phyloP scores from a whole-genome alignment of 2,888 invertebrate species.

The Timandra comae region DNA sequence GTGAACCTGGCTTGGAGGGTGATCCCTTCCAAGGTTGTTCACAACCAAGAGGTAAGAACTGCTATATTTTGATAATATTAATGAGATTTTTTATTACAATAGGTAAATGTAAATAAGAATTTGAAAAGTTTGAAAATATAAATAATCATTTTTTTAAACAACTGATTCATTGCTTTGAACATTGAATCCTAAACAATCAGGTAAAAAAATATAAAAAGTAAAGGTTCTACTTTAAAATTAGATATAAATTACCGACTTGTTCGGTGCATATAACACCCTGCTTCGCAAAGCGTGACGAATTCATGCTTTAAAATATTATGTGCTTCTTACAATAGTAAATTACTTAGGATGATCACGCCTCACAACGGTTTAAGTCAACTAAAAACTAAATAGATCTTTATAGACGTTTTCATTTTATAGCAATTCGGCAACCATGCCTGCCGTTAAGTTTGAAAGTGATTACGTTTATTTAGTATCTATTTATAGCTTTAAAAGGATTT shows the following conservation, averaged over 20 bases:
- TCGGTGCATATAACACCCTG: constrained; percentile 60
- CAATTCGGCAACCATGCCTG: constrained; percentile 67
- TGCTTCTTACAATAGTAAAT: constrained; percentile 48
- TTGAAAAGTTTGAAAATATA: no score
- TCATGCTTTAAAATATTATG: constrained; percentile 59
- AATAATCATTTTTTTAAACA: no score
- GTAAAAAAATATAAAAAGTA: background rate
- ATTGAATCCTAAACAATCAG: no score
- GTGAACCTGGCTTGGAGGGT: constrained; percentile 77
- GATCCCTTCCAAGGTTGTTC: constrained; percentile 79
- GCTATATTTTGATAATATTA: no score
- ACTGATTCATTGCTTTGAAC: background rate
- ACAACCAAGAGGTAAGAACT: constrained; percentile 55
- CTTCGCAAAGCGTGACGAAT: constrained; percentile 69
- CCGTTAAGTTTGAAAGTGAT: constrained; percentile 44
- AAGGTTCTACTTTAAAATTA: constrained; percentile 1
- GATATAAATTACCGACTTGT: constrained; percentile 5
- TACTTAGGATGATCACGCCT: constrained; percentile 54
- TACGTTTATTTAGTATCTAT: constrained; percentile 42
- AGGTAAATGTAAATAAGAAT: no score
- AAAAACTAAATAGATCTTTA: constrained; percentile 56
- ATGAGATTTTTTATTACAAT: no score
- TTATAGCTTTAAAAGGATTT: constrained; percentile 57
- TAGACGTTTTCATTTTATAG: constrained; percentile 45
- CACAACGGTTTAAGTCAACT: constrained; percentile 54